Conservation (phyloP, 2,113 vertebrate species). For the Noturus placidus region DNA sequence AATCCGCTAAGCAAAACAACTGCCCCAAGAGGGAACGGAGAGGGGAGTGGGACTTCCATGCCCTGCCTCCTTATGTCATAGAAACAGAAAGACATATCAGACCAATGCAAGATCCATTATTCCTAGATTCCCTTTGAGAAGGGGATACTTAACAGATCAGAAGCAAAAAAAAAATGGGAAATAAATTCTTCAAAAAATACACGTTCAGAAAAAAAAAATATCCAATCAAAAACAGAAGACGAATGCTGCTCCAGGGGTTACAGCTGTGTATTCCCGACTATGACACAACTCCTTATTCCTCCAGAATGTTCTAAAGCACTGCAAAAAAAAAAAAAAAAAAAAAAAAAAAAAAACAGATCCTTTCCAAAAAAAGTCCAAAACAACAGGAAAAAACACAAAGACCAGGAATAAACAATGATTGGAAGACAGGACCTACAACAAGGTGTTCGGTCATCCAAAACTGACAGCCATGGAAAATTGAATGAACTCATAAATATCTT, state of each 20-base stretch:
- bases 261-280: conserved; percentile 27
- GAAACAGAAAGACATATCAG: conserved; percentile 76
- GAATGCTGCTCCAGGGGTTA: conserved; percentile 19
- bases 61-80: conserved; percentile 71
- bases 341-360: neutral
- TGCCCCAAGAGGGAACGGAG: conserved; percentile 59
- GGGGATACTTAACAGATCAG: conserved; percentile 28
- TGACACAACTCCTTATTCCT: conserved; percentile 28
- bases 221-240: conserved; percentile 54
- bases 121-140: conserved; percentile 62
- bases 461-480: neutral
- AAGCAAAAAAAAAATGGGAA: conserved; percentile 11
- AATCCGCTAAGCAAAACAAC: conserved; percentile 61
- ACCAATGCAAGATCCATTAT: conserved; percentile 70
- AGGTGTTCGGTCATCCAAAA: conserved; percentile 20
- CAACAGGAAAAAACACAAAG: neutral
- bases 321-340: neutral
- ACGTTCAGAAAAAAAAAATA: conserved; percentile 52
- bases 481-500: conserved; percentile 4
- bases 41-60: conserved; percentile 59
- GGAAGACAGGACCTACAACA: neutral
- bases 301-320: conserved; percentile 12
- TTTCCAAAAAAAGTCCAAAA: conserved; percentile 13
- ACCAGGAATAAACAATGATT: neutral
- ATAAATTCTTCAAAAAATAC: conserved; percentile 59